Percentiles rank a stretch among this genome's conserved stretches.
Conservation (phyloP, 2,888 invertebrate species). For the Teinopalpus imperialis region DNA sequence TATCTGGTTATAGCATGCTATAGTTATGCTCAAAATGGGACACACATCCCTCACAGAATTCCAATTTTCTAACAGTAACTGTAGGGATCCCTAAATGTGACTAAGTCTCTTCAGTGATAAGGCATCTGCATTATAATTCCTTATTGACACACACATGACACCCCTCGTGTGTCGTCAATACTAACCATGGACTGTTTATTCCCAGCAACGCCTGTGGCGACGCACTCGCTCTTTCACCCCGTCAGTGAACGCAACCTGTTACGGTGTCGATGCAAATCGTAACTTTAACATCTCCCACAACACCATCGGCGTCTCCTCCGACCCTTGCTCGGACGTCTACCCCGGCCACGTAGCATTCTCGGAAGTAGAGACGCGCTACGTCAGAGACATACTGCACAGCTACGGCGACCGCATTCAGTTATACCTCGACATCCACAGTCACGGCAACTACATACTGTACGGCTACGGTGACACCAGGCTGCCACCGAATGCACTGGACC, state of each 20-base stretch:
- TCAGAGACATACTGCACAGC: conserved; percentile 77
- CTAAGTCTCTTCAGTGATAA: too few relatives aligned
- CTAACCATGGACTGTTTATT: too few relatives aligned
- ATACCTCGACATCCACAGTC: conserved; percentile 85
- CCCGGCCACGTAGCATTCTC: conserved; percentile 83
- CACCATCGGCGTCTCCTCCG: conserved; percentile 41
- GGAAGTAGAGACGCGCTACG: conserved; percentile 81
- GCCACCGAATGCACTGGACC: conserved; percentile 37
- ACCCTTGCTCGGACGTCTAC: conserved; percentile 82
- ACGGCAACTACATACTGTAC: conserved; percentile 84
- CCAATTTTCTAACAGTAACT: too few relatives aligned
- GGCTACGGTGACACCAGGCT: conserved; percentile 77
- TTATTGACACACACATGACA: too few relatives aligned
- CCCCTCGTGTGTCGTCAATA: too few relatives aligned
- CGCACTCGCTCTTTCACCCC: conserved; percentile 43
- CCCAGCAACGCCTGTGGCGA: conserved; percentile 19
- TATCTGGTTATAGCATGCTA: too few relatives aligned
- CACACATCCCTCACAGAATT: too few relatives aligned
- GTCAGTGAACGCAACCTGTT: conserved; percentile 37
- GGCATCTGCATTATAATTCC: too few relatives aligned
- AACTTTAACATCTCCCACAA: conserved; percentile 50
- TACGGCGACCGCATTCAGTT: conserved; percentile 41
- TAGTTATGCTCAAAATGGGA: too few relatives aligned
- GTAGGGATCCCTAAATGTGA: too few relatives aligned
- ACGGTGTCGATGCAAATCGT: conserved; percentile 51